phyloP scores from a whole-genome alignment of 2,797 vertebrate species.

The Sphenopsis melanotis region DNA sequence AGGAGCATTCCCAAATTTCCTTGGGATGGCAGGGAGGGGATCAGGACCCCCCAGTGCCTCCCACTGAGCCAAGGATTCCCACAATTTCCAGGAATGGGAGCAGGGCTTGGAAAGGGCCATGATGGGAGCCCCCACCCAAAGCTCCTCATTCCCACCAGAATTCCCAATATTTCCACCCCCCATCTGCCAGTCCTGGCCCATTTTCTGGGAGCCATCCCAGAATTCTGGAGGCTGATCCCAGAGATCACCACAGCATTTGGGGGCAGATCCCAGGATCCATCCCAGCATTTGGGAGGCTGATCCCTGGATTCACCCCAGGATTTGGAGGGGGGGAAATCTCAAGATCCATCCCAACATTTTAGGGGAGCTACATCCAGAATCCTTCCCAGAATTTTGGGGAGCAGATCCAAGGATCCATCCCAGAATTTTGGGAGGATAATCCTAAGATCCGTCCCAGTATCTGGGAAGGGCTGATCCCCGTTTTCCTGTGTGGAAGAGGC shows the following conservation, averaged over 20 bases:
- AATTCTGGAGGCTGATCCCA: background rate
- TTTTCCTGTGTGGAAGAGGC: background rate
- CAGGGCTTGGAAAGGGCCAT: background rate
- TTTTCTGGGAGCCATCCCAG: background rate
- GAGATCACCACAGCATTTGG: background rate
- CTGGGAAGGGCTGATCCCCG: background rate
- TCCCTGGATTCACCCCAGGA: background rate
- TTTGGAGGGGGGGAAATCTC: background rate
- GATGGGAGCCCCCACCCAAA: background rate
- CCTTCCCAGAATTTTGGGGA: background rate
- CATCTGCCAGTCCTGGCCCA: accelerated
- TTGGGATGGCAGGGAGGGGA: background rate
- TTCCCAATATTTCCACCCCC: background rate
- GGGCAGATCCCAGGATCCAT: background rate
- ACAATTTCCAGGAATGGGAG: background rate
- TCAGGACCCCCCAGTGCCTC: accelerated
- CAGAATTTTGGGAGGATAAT: no score
- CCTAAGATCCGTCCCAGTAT: background rate
- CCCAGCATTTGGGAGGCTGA: accelerated
- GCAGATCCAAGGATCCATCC: background rate
- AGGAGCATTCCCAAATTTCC: background rate
- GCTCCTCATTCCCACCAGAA: background rate
- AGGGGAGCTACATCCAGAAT: background rate
- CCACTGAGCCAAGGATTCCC: background rate
- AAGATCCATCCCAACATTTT: background rate